A percentile compares a stretch with the other conserved stretches of the same genome.
Evolutionary conservation across 2,888 invertebrate species (phyloP).

Genomic region (Endotricha flammealis): DNA sequence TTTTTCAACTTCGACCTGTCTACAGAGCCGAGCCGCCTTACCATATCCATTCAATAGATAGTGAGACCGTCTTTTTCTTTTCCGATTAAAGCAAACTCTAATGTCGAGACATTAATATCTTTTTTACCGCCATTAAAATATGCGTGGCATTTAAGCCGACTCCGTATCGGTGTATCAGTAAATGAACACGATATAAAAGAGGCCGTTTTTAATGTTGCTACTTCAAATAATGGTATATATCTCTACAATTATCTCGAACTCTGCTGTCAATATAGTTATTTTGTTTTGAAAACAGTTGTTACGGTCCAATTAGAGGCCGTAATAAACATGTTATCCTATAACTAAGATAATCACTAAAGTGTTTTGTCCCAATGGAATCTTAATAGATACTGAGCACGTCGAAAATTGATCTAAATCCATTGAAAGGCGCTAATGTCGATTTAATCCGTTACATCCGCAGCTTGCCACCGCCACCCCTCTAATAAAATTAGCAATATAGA

Average conservation of each 20-base stretch:
- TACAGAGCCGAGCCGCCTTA: slow-evolving; percentile 32
- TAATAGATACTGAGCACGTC: not conserved
- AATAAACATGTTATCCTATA: too few species aligned
- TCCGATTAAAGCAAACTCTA: slow-evolving; percentile 36
- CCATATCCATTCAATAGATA: slow-evolving; percentile 39
- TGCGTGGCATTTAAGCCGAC: slow-evolving; percentile 40
- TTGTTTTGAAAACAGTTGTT: too few species aligned
- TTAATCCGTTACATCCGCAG: slow-evolving; percentile 61
- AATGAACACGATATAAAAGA: slow-evolving; percentile 34
- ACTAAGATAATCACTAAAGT: not conserved
- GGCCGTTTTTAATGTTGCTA: slow-evolving; percentile 28
- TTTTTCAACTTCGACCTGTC: slow-evolving; percentile 32
- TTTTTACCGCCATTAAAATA: slow-evolving; percentile 45
- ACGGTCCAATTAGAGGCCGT: too few species aligned
- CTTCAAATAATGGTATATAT: slow-evolving; percentile 15
- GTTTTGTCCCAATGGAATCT: not conserved
- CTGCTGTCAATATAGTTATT: too few species aligned
- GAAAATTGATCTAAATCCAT: slow-evolving; percentile 27
- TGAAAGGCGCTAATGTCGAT: slow-evolving; percentile 48
- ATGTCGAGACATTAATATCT: slow-evolving; percentile 44
- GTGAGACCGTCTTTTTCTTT: slow-evolving; percentile 31
- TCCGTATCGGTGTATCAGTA: slow-evolving; percentile 27
- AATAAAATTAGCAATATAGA: slow-evolving; percentile 57
- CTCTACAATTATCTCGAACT: not conserved
- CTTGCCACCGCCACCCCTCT: slow-evolving; percentile 39